Evolutionary conservation across 2,797 vertebrate genomes (phyloP).

Genomic region (Macropus fuliginosus): DNA sequence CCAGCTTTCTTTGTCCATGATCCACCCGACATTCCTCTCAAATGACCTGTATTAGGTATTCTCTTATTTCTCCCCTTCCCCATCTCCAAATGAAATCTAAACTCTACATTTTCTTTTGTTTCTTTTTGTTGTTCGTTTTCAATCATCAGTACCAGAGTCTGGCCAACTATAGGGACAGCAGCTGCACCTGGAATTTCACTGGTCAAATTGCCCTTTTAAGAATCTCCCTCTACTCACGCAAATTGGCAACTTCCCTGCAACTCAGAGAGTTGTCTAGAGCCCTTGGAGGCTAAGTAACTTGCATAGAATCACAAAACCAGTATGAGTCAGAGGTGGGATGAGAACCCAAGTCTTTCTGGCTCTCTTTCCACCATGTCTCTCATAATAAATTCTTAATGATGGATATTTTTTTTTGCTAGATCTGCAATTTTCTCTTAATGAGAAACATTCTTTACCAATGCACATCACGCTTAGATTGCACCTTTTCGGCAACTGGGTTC

Average conservation of each 20-base stretch:
- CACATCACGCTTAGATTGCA: not conserved
- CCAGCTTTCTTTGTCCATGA: not conserved
- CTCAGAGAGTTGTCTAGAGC: not conserved
- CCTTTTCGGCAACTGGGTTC: not conserved
- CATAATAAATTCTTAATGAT: not conserved
- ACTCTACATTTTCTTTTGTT: not conserved
- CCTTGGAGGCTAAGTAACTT: not conserved
- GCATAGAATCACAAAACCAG: not conserved
- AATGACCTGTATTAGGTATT: not conserved
- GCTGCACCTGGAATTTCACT: not conserved
- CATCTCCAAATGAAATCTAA: not conserved
- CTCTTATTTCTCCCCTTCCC: not conserved
- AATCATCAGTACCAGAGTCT: not conserved
- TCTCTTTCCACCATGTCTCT: not conserved
- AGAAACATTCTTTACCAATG: not conserved
- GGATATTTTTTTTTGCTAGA: not conserved
- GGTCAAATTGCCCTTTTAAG: not conserved
- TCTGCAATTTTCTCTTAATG: not conserved
- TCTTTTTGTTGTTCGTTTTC: not conserved
- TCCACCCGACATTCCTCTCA: not conserved
- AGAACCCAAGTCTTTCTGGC: not conserved
- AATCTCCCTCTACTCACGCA: not conserved
- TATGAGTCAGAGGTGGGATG: not conserved
- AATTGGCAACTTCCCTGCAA: not conserved
- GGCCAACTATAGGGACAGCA: not conserved